These are phyloP conservation scores for Heliconius erato DNA, from an alignment of 2,888 invertebrate genomes.

Conservation along the genomic window DNA sequence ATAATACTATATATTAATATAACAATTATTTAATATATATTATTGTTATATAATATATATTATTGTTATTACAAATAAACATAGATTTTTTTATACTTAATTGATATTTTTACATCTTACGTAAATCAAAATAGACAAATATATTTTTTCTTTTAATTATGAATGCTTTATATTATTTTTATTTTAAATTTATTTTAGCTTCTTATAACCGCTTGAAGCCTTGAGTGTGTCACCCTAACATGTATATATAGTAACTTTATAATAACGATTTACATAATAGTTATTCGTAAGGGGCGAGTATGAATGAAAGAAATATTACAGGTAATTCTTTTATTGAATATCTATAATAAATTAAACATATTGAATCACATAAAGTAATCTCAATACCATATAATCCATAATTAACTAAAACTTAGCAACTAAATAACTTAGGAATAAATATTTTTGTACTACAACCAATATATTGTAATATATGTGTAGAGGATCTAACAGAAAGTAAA, in stretches of 20 bases:
- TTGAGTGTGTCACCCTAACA: conserved; percentile 75
- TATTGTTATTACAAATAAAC: not conserved
- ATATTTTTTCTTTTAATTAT: not conserved
- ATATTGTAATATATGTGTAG: too few species aligned
- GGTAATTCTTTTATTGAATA: not conserved
- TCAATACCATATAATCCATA: too few species aligned
- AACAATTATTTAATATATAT: too few species aligned
- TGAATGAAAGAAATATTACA: not conserved
- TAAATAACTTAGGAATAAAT: too few species aligned
- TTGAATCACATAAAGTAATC: too few species aligned
- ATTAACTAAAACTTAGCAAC: too few species aligned
- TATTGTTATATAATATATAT: too few species aligned
- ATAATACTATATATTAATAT: too few species aligned
- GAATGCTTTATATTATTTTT: not conserved
- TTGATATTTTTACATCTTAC: not conserved
- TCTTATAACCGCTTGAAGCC: conserved; percentile 66
- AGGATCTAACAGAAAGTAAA: too few species aligned
- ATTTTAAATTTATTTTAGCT: conserved; percentile 51
- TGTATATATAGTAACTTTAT: conserved; percentile 49
- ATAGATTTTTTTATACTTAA: not conserved
- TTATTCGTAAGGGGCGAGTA: conserved; percentile 53
- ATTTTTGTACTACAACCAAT: too few species aligned
- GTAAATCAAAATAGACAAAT: not conserved
- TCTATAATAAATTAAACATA: not conserved
- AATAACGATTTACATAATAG: conserved; percentile 52